Evolutionary conservation across 2,888 invertebrate species (phyloP), one percentile per base, ranked within the genome.

Genomic region (Lobophora halterata): DNA sequence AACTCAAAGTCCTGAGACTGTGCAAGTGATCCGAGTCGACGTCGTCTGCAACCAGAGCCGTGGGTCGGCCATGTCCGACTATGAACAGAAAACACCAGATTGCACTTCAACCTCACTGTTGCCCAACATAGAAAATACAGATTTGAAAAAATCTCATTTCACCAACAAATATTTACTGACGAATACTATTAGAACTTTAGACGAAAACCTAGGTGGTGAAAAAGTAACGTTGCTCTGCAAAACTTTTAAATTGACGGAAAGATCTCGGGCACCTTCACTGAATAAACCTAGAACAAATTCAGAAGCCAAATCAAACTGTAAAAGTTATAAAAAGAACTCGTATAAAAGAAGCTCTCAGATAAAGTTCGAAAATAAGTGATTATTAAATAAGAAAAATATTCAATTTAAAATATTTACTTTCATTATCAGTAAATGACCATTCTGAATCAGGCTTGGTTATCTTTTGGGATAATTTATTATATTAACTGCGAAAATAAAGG

Each of bases 21-120:
- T 86, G 5, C 87, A 88, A 62, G 76, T 88, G 1, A 88, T 88
- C 10, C 67, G 88, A 58, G 88, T 88, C 0, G 88, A 88, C 44
- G 86, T 88, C 3, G 79, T 88, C 5, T 79, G 83, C 42, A 80
- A 81, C 49, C 65, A 73, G 44, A 69, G 61, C 29, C 52, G 52
- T 18, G 68, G 58, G 21, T 47, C 75, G 0, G 46, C 64, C 0
- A 46, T 61, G 16, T 74, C 74, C 1, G 69, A 73, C 28, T 62
- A 58, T 21, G 73, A 77, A 9, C 71, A 78, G 6, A 60, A 46
- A 36, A 71, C 58, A 28, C 59, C 52, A 35, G 47, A 52, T 25
- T 46, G 47, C 36, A 43, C 33, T 13, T 13, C 36, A 19, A 46
- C 46, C 10, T 3, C 51, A 25, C 29, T 49, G 17, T 18, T 47